These are phyloP conservation scores for Drosophila rellima DNA, from an alignment of 2,888 invertebrate genomes.

Conservation along the genomic window DNA sequence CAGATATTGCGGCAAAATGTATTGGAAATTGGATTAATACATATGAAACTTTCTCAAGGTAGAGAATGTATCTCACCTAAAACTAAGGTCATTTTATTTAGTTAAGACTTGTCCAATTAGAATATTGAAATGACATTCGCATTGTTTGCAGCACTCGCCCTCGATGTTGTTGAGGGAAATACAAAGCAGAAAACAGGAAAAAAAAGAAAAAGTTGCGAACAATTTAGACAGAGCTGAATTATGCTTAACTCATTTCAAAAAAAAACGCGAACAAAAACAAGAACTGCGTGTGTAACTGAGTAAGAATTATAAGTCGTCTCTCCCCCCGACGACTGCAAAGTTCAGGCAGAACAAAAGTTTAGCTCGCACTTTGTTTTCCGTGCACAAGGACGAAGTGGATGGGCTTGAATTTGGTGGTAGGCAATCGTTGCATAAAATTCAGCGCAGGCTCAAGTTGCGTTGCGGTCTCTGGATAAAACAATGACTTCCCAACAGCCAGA, in stretches of 20 bases:
- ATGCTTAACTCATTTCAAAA: constrained; percentile 66
- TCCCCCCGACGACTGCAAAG: constrained; percentile 52
- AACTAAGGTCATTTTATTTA: neutral
- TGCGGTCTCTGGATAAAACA: constrained; percentile 59
- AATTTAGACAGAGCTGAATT: constrained; percentile 60
- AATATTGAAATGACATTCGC: constrained; percentile 43
- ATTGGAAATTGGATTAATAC: constrained; percentile 59
- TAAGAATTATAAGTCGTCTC: constrained; percentile 44
- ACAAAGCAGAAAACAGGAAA: neutral
- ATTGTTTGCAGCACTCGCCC: constrained; percentile 45
- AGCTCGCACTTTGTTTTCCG: constrained; percentile 76
- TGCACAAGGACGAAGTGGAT: constrained; percentile 53
- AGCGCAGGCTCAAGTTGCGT: constrained; percentile 46
- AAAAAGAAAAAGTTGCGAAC: constrained; percentile 53
- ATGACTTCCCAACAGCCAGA: constrained; percentile 42
- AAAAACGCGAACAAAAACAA: constrained; percentile 49
- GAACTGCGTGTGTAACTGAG: constrained; percentile 33
- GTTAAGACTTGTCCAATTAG: constrained; percentile 1
- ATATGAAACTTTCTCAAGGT: constrained; percentile 2
- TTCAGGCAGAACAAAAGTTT: constrained; percentile 79
- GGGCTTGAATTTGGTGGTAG: constrained; percentile 4
- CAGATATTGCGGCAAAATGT: constrained; percentile 23
- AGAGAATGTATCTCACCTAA: too few species aligned
- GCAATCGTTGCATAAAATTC: constrained; percentile 58
- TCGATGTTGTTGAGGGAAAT: constrained; percentile 26